Conservation (phyloP, 1,140 invertebrate genomes). For the Drosophila busckii region DNA sequence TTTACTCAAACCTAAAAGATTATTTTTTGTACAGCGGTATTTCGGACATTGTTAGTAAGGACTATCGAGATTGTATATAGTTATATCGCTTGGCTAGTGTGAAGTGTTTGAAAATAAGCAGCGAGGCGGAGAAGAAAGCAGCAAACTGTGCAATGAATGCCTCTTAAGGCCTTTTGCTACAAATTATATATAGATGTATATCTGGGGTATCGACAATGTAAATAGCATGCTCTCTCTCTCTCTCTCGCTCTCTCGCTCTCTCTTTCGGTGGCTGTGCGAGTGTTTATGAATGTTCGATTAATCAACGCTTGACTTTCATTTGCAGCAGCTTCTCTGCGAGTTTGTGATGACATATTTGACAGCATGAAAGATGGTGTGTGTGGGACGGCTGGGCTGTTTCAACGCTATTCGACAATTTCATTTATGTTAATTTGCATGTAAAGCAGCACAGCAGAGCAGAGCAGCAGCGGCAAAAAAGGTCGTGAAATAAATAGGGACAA, state of each 20-base stretch:
- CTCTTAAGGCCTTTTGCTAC: neutral
- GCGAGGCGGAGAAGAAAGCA: neutral
- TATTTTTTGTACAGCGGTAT: no score
- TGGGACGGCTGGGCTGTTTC: neutral
- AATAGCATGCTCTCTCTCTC: no score
- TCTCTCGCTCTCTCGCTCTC: no score
- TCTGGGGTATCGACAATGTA: no score
- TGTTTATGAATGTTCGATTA: conserved; percentile 58
- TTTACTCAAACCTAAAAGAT: no score
- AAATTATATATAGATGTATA: conserved; percentile 1
- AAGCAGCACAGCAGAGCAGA: conserved; percentile 46
- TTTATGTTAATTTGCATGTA: conserved; percentile 71
- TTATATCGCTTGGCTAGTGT: conserved; percentile 14
- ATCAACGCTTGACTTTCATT: conserved; percentile 56
- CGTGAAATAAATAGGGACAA: conserved; percentile 71
- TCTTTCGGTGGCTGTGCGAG: neutral
- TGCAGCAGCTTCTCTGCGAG: conserved; percentile 1
- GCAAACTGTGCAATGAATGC: neutral
- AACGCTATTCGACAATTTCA: conserved; percentile 55
- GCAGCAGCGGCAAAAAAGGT: conserved; percentile 33
- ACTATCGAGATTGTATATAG: no score
- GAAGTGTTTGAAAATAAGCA: conserved; percentile 23
- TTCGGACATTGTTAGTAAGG: no score
- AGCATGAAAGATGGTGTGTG: conserved; percentile 53
- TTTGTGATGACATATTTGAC: conserved; percentile 63